Evolutionary conservation across 2,797 vertebrate genomes (phyloP).

Genomic region (Arrhamphus sclerolepis): DNA sequence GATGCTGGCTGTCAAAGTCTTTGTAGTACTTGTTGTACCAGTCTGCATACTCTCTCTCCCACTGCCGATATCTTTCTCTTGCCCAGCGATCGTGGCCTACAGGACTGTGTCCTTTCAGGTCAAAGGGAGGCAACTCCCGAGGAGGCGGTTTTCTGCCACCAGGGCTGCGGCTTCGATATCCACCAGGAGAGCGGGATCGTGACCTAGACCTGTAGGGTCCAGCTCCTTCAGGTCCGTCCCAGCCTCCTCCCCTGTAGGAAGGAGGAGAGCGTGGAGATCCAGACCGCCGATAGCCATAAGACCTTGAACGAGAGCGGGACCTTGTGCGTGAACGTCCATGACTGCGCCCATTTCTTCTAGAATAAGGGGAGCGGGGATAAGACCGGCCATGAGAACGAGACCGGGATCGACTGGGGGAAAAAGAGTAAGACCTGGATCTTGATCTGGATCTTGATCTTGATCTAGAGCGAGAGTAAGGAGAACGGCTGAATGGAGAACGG

Average conservation of each 20-base stretch:
- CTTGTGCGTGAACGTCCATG: slow-evolving; percentile 88
- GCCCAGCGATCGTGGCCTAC: slow-evolving; percentile 91
- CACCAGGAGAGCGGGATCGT: slow-evolving; percentile 83
- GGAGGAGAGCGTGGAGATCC: slow-evolving; percentile 65
- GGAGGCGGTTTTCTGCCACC: slow-evolving; percentile 67
- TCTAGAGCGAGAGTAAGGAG: slow-evolving; percentile 89
- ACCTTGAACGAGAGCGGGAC: slow-evolving; percentile 90
- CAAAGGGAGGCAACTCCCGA: slow-evolving; percentile 81
- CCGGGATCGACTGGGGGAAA: slow-evolving; percentile 88
- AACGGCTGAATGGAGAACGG: slow-evolving; percentile 94
- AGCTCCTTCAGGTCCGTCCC: slow-evolving; percentile 63
- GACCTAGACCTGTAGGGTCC: slow-evolving; percentile 88
- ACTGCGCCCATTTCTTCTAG: slow-evolving; percentile 88
- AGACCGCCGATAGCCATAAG: slow-evolving; percentile 72
- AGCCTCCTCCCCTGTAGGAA: slow-evolving; percentile 56
- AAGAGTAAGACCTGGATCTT: slow-evolving; percentile 90
- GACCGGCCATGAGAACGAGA: slow-evolving; percentile 90
- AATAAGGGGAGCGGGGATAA: slow-evolving; percentile 90
- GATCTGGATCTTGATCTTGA: slow-evolving; percentile 84
- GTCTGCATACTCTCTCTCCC: slow-evolving; percentile 94
- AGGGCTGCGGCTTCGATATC: slow-evolving; percentile 87
- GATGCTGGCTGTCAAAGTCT: slow-evolving; percentile 78
- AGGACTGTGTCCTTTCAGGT: slow-evolving; percentile 74
- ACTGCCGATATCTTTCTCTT: slow-evolving; percentile 91
- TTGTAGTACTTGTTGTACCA: slow-evolving; percentile 98